phyloP scores from a whole-genome alignment of 1,140 invertebrate genomes.

The Prorops nasuta region DNA sequence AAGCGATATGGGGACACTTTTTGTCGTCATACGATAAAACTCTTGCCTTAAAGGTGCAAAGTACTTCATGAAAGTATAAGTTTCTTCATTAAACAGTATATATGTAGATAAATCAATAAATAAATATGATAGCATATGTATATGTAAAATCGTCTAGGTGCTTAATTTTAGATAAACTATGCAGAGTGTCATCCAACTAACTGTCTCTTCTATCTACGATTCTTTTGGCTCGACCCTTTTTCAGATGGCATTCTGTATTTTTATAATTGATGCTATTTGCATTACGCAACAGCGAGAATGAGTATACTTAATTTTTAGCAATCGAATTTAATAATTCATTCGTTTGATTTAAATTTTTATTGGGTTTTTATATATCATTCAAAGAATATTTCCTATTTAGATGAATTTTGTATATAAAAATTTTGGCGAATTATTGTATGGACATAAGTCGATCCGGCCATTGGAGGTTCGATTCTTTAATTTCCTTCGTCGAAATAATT shows the following conservation, averaged over 20 bases:
- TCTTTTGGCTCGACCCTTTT: too few relatives aligned
- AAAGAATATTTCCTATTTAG: neutral
- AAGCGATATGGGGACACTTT: neutral
- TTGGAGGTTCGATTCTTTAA: too few relatives aligned
- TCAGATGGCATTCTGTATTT: neutral
- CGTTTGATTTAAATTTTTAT: neutral
- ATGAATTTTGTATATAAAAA: too few relatives aligned
- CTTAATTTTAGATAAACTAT: too few relatives aligned
- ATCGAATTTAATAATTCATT: too few relatives aligned
- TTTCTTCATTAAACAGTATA: conserved; percentile 3
- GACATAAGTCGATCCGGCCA: neutral
- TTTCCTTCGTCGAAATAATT: too few relatives aligned
- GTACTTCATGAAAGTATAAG: conserved; percentile 24
- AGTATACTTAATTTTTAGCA: neutral
- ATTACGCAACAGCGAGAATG: neutral
- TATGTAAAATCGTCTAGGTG: too few relatives aligned
- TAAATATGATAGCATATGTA: too few relatives aligned
- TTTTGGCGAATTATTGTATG: neutral
- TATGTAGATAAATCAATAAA: neutral
- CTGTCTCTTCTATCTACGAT: too few relatives aligned
- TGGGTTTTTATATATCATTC: neutral
- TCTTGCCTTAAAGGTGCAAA: conserved; percentile 22
- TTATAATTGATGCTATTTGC: neutral
- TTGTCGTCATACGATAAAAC: neutral
- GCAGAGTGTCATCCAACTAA: too few relatives aligned